These are phyloP conservation scores for Macropus fuliginosus DNA, from an alignment of 2,797 vertebrate genomes.

Conservation along the genomic window DNA sequence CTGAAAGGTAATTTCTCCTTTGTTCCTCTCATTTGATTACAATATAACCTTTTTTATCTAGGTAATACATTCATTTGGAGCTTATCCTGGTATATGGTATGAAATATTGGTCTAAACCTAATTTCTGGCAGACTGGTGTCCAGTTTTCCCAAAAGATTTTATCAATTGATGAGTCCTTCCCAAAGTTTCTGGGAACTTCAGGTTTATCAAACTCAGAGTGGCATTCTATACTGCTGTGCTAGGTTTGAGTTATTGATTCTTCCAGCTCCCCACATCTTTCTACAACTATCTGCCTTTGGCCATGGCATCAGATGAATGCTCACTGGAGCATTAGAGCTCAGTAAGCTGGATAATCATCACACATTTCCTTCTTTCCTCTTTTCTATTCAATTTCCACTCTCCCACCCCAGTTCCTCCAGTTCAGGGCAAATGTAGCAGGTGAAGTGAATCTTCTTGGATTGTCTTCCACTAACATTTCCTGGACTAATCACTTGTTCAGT, in stretches of 20 bases:
- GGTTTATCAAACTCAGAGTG: neutral
- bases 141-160: neutral
- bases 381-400: neutral
- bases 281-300: neutral
- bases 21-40: neutral
- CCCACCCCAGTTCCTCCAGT: neutral
- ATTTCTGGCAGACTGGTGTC: neutral
- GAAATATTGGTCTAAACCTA: neutral
- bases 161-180: neutral
- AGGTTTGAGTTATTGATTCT: neutral
- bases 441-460: neutral
- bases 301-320: neutral
- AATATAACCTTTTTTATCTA: neutral
- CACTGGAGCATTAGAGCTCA: neutral
- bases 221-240: neutral
- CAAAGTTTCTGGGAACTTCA: neutral
- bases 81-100: neutral
- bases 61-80: neutral
- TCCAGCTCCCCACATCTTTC: neutral
- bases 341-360: neutral
- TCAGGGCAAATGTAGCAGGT: neutral
- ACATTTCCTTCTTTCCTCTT: neutral
- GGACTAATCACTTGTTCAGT: neutral
- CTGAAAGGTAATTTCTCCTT: neutral
- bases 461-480: neutral